These are phyloP conservation scores for Karalla daura DNA, from an alignment of 2,797 vertebrate species.

Conservation along the genomic window DNA sequence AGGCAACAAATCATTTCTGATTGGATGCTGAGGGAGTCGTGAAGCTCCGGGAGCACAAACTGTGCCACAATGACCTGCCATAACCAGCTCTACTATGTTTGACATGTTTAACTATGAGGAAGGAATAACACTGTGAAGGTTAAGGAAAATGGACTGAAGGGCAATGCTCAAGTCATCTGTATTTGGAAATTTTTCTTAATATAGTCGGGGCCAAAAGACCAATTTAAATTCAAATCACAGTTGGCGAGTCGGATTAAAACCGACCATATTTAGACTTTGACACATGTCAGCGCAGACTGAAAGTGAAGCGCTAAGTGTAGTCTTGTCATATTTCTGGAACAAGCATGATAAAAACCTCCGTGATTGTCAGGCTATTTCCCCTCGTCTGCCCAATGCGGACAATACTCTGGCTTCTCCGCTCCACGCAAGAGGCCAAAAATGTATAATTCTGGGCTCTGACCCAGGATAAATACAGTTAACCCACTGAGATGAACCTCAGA, in stretches of 20 bases:
- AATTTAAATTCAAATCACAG: conserved; percentile 30
- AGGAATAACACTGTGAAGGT: background rate
- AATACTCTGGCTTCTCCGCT: conserved; percentile 37
- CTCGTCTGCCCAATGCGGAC: conserved; percentile 34
- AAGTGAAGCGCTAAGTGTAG: conserved; percentile 59
- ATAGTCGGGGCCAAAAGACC: background rate
- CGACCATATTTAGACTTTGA: conserved; percentile 30
- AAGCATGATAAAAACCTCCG: conserved; percentile 48
- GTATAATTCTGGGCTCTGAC: conserved; percentile 59
- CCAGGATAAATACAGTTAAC: conserved; percentile 51
- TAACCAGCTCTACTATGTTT: background rate
- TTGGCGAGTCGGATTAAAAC: conserved; percentile 8
- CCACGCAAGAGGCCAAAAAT: conserved; percentile 59
- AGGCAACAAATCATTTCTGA: conserved; percentile 62
- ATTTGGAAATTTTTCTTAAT: conserved; percentile 14
- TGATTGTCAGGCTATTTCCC: conserved; percentile 47
- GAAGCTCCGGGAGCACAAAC: conserved; percentile 11
- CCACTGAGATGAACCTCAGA: conserved; percentile 39
- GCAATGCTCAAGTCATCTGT: conserved; percentile 5
- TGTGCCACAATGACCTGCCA: background rate
- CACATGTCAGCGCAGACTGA: conserved; percentile 37
- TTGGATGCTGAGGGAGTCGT: conserved; percentile 38
- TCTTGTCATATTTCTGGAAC: conserved; percentile 66
- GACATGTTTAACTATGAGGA: background rate
- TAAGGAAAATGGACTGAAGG: background rate